Conservation (phyloP, 2,113 vertebrate species). For the Empidonax traillii region DNA sequence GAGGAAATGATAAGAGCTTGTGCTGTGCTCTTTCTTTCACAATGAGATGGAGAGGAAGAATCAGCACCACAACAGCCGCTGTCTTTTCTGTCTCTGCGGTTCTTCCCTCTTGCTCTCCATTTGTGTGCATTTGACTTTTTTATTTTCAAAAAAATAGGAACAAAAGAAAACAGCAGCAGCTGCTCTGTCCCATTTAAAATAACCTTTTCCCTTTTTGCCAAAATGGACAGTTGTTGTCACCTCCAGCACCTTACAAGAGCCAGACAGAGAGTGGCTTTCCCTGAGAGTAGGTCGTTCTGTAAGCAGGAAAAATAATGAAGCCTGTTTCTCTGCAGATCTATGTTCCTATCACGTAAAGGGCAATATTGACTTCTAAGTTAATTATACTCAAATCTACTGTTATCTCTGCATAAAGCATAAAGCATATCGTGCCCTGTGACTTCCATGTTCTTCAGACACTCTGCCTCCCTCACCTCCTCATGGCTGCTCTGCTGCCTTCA, state of each 20-base stretch:
- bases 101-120: neutral
- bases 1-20: neutral
- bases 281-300: neutral
- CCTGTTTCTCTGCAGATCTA: slow-evolving; percentile 27
- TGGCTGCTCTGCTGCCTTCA: neutral
- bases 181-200: slow-evolving; percentile 6
- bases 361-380: slow-evolving; percentile 57
- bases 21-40: slow-evolving; percentile 2
- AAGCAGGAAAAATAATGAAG: slow-evolving; percentile 44
- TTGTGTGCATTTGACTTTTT: neutral
- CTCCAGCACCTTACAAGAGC: neutral
- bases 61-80: neutral
- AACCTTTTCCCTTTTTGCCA: slow-evolving; percentile 52
- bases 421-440: neutral
- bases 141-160: neutral
- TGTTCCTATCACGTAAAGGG: slow-evolving; percentile 47
- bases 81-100: neutral
- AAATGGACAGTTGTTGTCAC: slow-evolving; percentile 29
- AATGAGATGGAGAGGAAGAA: slow-evolving; percentile 24
- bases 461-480: neutral
- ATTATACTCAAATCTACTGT: slow-evolving; percentile 31
- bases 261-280: neutral
- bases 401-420: slow-evolving; percentile 30
- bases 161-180: slow-evolving; percentile 33
- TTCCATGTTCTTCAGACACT: neutral